A percentile compares a stretch with the other conserved stretches of the same genome.
Evolutionary conservation across 2,797 vertebrate genomes (phyloP).

Genomic region (Sphaeramia orbicularis): DNA sequence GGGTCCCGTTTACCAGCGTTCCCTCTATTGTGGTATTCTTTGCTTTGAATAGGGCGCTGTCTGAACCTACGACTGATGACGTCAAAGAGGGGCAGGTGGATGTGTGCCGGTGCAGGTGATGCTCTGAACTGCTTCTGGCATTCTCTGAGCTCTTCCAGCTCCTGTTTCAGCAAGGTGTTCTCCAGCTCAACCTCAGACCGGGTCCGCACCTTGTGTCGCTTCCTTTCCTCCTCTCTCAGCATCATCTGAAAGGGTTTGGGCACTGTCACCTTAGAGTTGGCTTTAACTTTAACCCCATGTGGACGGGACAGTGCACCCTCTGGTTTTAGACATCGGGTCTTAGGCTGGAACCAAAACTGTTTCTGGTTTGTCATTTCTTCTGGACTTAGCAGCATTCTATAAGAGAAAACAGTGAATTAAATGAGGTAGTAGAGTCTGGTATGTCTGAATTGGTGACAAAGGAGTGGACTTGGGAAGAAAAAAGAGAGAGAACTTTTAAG

Average conservation of each 20-base stretch:
- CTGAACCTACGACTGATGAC: conserved; percentile 71
- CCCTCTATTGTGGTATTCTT: conserved; percentile 7
- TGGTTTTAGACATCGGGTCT: not conserved
- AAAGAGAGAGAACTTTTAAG: no score
- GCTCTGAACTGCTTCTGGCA: conserved; percentile 91
- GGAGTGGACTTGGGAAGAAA: no score
- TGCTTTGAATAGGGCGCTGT: conserved; percentile 3
- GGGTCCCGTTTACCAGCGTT: conserved; percentile 10
- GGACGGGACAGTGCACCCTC: conserved; percentile 1
- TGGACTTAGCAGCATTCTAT: conserved; percentile 45
- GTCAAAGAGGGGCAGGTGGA: conserved; percentile 85
- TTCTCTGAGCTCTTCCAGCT: conserved; percentile 89
- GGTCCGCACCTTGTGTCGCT: conserved; percentile 81
- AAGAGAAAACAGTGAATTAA: not conserved
- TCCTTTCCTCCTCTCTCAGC: conserved; percentile 90
- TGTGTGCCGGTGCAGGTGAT: conserved; percentile 86
- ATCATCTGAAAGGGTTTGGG: conserved; percentile 94
- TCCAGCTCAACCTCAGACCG: conserved; percentile 86
- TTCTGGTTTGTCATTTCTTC: conserved; percentile 31
- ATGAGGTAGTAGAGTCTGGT: not conserved
- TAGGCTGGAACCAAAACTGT: conserved; percentile 40
- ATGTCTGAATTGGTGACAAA: no score
- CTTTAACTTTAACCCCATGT: conserved; percentile 20
- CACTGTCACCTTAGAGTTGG: conserved; percentile 84
- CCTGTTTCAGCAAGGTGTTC: conserved; percentile 81